These are phyloP conservation scores for Ptilodon capucinus DNA, from an alignment of 2,888 invertebrate species.

Conservation along the genomic window DNA sequence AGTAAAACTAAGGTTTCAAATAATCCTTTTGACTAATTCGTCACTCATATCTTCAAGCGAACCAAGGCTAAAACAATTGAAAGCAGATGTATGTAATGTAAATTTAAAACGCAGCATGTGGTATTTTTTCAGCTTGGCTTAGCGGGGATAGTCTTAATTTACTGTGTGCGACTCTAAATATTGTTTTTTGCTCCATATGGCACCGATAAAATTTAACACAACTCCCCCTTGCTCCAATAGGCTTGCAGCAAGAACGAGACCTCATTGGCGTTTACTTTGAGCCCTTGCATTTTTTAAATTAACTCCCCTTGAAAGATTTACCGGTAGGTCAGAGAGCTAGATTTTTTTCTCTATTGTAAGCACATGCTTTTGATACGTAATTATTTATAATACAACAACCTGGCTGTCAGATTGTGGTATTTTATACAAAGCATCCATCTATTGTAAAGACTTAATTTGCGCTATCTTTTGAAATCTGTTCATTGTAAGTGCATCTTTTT, in stretches of 20 bases:
- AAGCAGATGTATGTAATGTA: conserved; percentile 6
- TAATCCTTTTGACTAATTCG: no score
- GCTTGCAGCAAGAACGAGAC: no score
- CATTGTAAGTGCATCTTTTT: background rate
- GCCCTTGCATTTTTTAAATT: no score
- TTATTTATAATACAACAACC: no score
- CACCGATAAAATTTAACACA: background rate
- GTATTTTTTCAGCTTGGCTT: conserved; percentile 30
- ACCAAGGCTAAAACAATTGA: no score
- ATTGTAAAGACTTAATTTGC: background rate
- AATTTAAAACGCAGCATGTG: conserved; percentile 32
- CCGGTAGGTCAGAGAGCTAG: no score
- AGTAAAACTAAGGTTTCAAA: no score
- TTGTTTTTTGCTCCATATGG: conserved; percentile 7
- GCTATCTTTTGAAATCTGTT: background rate
- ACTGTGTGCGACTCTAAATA: conserved; percentile 6
- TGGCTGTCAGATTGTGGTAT: no score
- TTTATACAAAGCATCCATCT: background rate
- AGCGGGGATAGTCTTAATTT: conserved; percentile 11
- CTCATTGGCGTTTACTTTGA: no score
- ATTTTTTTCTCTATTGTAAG: no score
- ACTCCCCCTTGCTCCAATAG: background rate
- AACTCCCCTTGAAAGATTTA: no score
- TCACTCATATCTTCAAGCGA: background rate
- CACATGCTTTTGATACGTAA: no score